Conservation (phyloP, 2,888 invertebrate species). For the Thymelicus acteon region DNA sequence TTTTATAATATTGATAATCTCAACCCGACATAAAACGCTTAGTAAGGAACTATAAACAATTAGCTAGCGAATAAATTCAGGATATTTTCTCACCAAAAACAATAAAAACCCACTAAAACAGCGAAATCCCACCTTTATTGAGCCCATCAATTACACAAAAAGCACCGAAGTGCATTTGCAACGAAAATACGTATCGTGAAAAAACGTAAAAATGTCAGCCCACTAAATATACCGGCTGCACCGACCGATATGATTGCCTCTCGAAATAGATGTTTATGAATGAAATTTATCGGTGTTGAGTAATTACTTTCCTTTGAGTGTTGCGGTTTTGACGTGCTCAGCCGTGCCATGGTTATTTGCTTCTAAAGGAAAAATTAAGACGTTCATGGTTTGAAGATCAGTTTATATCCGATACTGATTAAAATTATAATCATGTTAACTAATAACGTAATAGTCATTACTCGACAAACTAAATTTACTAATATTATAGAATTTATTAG, state of each 20-base stretch:
- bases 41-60: no score
- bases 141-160: not conserved
- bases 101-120: slow-evolving; percentile 11
- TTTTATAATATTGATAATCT: no score
- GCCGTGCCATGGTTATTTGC: not conserved
- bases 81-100: not conserved
- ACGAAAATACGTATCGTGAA: slow-evolving; percentile 7
- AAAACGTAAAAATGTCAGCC: slow-evolving; percentile 30
- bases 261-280: slow-evolving; percentile 40
- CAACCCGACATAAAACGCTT: no score
- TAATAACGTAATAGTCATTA: no score
- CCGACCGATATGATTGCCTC: slow-evolving; percentile 27
- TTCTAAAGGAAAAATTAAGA: no score
- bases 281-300: slow-evolving; percentile 39
- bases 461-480: no score
- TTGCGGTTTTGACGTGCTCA: not conserved
- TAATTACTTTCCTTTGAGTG: slow-evolving; percentile 21
- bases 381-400: no score
- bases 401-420: no score
- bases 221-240: slow-evolving; percentile 36
- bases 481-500: no score
- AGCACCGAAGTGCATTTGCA: slow-evolving; percentile 7
- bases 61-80: no score
- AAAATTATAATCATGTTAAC: no score
- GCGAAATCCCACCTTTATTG: slow-evolving; percentile 12